Evolutionary conservation across 2,888 invertebrate genomes (phyloP), one percentile per base, ranked within the genome.

Genomic region (Drosophila meridiana): DNA sequence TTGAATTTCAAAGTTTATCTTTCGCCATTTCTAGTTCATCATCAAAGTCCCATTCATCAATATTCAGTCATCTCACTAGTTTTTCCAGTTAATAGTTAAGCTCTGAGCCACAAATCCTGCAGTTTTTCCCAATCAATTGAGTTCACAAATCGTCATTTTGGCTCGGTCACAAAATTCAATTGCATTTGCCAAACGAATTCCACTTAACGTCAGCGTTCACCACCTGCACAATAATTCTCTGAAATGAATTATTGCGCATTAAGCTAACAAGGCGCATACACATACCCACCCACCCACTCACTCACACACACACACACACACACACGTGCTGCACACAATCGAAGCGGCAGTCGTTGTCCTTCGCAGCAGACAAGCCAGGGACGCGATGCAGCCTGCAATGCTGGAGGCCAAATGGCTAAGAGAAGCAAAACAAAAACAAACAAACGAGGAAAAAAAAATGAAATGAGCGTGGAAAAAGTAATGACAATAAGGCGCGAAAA

Each of bases 171-270:
- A 32, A 47, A 59, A 69, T 59, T 55, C 48, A 63, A 77, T 80
- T 74, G 65, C 73, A 77, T 77, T 77, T 62, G 73, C 73, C 71
- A 68, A 68, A 64, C 50, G 66, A 71, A 69, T 80, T 60, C 7
- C 69, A 80, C 66, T 76, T 69, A 66, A 66, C 48, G 62, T 62
- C 59, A 59, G 60, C 42, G 38, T n/a, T 43, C 52, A 60, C 52
- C 59, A 79, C 70, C 67, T 73, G 67, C 66, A 55, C 69, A 69
- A 72, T 73, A 76, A 69, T 70, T 71, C 36, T 38, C 57, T 32
- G 43, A 75, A 83, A 84, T 89, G 81, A 89, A 77, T 89, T 87
- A 89, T 68, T 80, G 76, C 78, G 85, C 76, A 83, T 76, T 78
- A 72, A 72, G 76, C 71, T 83, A 74, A 42, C 40, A 40, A 38